Evolutionary conservation across 2,888 invertebrate species (phyloP), one percentile per base, ranked within the genome.

Genomic region (Mechanitis messenoides): DNA sequence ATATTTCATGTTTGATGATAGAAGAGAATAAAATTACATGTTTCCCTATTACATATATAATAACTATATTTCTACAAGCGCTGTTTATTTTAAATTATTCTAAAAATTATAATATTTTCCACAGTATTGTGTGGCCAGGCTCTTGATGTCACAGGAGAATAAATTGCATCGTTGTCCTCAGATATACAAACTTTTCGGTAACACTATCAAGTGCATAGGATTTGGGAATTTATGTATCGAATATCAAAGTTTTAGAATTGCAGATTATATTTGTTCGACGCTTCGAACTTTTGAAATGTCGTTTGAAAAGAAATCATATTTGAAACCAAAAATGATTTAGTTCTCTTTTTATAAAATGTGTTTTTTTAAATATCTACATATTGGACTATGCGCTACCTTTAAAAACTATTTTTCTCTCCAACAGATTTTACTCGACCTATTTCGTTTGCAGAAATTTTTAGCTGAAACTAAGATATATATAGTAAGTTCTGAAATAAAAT

Each of bases 151-250:
- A 58, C 55, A 12, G 56, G 33, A 55, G 55, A 59, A 64, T 64
- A 64, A 62, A 64, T 62, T 62, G 59, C 46, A 54, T 12, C 57
- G 56, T 33, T 42, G 57, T 59, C 57, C 57, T 58, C 57, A 59
- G 57, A 55, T 53, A 42, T 53, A 42, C 33, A 38, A 62, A 57
- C 50, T 59, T 59, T 64, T 59, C 59, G 57, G 62, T 62, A 64
- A 50, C 38, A 61, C 57, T 28, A 56, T 57, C 61, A 62, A 61
- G 47, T 62, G 59, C 57, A 62, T 56, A 20, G 45, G 53, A 42
- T 42, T 50, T 20, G 53, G 38, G 46, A 56, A 56, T 58, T 61
- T 53, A 55, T 62, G 55, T 38, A 42, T 53, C 9, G 31, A 38
- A 38, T 28, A 31, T 5, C 50, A 58, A 35, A 28, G 38, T 58